Evolutionary conservation across 2,888 invertebrate genomes (phyloP).

Genomic region (Branchipolynoe longqiensis): DNA sequence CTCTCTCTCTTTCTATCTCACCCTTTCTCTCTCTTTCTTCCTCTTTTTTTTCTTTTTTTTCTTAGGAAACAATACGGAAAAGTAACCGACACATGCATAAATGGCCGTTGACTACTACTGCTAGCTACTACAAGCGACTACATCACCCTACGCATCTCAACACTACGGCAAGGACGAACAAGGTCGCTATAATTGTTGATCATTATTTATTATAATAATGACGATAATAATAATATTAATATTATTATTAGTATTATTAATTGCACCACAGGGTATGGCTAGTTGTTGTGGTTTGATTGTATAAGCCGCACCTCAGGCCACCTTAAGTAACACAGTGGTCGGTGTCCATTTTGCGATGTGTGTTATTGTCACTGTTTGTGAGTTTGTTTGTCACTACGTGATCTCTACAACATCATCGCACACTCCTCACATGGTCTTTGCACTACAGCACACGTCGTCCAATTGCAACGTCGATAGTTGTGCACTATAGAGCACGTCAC

Average conservation of each 20-base stretch:
- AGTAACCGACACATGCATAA: constrained; percentile 9
- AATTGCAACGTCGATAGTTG: no score
- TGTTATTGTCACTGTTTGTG: not conserved
- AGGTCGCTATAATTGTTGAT: constrained; percentile 13
- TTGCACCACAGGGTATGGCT: constrained; percentile 54
- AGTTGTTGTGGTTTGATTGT: constrained; percentile 44
- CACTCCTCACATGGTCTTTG: no score
- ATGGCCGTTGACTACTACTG: constrained; percentile 44
- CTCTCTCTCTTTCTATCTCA: no score
- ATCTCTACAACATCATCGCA: no score
- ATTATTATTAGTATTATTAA: no score
- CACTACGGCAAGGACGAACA: constrained; percentile 49
- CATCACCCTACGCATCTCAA: constrained; percentile 33
- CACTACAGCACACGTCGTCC: no score
- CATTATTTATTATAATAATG: constrained; percentile 49
- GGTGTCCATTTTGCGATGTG: not conserved
- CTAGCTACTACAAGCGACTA: constrained; percentile 49
- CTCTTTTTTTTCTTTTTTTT: not conserved
- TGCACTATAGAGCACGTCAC: no score
- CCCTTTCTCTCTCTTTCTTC: no score
- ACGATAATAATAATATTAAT: no score
- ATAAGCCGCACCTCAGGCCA: constrained; percentile 42
- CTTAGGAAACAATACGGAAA: constrained; percentile 16
- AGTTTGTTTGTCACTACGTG: not conserved
- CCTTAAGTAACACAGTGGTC: no score